Evolutionary conservation across 1,140 invertebrate genomes (phyloP), one percentile per base, ranked within the genome.

Genomic region (Phocides pigmalion): DNA sequence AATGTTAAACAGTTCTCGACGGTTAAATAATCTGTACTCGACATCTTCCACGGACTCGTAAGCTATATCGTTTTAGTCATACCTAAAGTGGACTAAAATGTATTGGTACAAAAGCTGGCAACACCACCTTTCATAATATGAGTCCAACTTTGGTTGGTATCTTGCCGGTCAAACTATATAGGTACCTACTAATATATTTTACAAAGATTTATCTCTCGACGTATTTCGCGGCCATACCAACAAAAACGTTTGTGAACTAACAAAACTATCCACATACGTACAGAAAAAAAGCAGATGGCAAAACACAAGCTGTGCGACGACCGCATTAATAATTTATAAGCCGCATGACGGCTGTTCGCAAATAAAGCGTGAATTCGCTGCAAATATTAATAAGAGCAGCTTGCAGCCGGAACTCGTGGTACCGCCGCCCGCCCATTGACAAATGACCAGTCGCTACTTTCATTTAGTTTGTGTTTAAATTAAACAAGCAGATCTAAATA

Each of bases 291-390:
- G 75, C 75, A 72, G 79, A 80, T 79, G 74, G 75, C 80, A 76
- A 75, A 78, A 79, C 74, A 79, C 84, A 87, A 80, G 81, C 85
- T 87, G 85, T 62, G 79, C 77, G 56, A 71, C 74, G 74, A 87
- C 88, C 88, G 79, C 88, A 88, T 90, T 89, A 89, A 90, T 90
- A 90, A 90, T 89, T 90, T 90, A 90, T 90, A 87, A 88, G 84
- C 79, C 86, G 67, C 77, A 87, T 89, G 88, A 90, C 88, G 84
- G 79, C 80, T 88, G 88, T 88, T 88, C 85, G 84, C 86, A 88
- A 90, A 90, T 90, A 89, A 89, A 89, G 84, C 87, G 83, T 72
- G 75, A 85, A 89, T 84, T 87, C 82, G 76, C 75, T 87, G 86
- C 84, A 89, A 89, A 90, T 90, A 90, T 90, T 89, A 90, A 90